Base-by-base conservation (phyloP, 2,888 invertebrate species). In the Prosopocoilus inquinatus region DNA sequence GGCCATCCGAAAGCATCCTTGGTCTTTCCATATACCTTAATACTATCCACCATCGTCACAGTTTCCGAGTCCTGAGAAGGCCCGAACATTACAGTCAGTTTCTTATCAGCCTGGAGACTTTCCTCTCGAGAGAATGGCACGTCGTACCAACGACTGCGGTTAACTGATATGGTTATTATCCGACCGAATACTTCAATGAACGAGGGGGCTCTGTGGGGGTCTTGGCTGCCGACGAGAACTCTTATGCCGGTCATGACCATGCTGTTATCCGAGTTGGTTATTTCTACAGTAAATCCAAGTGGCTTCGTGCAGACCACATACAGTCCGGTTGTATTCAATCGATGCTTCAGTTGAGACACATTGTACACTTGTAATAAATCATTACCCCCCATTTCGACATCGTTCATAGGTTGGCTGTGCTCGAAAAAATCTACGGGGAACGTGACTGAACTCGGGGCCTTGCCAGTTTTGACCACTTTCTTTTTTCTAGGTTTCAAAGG, bases 381-480 rank as follows among this genome's bases (percentile, higher is more conserved):
- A 72, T 93, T 94, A 7, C 97, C 97, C 8, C 95, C 96, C 71
- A 91, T 94, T 75, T 97, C 97, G 0, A 96, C 87, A 68, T 97
- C 96, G 62, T 89, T 90, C 85, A 96, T 87, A 8, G 88, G 84
- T 51, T 90, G 89, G 74, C 96, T 96, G 72, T 95, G 92, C 75
- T 98, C 97, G 76, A 98, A 98, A 82, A 96, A 97, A 74, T 98
- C 98, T 35, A 96, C 89, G 0, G 96, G 94, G 76, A 97, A 96
- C 36, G 86, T 83, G 0, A 91, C 85, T 1, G 84, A 80, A 33
- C 86, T 87, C 1, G 84, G 81, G 0, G 80, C 79, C 67, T 87
- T 86, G 34, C 84, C 84, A 9, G 81, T 72, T 66, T 86, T 84
- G 3, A 80, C 75, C 0, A 79, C 71, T 61, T 83, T 82, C 74